These are phyloP conservation scores for Drosophila tripunctata DNA, from an alignment of 2,888 invertebrate species.

Conservation along the genomic window DNA sequence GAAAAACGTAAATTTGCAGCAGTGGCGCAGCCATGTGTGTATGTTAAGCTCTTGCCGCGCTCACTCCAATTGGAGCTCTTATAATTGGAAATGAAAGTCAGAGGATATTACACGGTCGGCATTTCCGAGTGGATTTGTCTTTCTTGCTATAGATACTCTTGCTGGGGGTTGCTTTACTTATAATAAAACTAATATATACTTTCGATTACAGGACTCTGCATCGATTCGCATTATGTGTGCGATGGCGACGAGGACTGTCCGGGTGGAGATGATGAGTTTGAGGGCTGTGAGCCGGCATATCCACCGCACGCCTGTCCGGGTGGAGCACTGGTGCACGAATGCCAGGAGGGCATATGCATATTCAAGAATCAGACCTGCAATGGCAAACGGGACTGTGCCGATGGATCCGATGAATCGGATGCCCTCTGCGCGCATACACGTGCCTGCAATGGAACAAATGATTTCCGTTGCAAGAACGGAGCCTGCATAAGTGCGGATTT, in stretches of 20 bases:
- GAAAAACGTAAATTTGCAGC: too few relatives aligned
- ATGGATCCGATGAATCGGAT: conserved; percentile 88
- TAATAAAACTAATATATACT: too few relatives aligned
- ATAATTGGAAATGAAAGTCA: too few relatives aligned
- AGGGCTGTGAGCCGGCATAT: conserved; percentile 83
- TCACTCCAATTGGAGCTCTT: too few relatives aligned
- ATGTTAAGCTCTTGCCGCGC: too few relatives aligned
- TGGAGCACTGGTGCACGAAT: conserved; percentile 86
- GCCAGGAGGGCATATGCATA: conserved; percentile 88
- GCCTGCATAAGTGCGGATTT: conserved; percentile 89
- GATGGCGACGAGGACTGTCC: conserved; percentile 91
- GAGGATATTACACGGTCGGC: too few relatives aligned
- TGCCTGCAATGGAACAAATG: conserved; percentile 80
- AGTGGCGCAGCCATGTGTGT: too few relatives aligned
- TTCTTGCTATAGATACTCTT: too few relatives aligned
- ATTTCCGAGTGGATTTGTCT: too few relatives aligned
- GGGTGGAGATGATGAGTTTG: conserved; percentile 89
- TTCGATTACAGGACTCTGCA: conserved; percentile 81
- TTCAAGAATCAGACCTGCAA: conserved; percentile 88
- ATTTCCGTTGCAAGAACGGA: conserved; percentile 86
- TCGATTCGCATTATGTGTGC: conserved; percentile 88
- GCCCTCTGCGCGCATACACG: conserved; percentile 85
- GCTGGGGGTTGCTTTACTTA: too few relatives aligned
- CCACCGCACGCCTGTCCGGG: conserved; percentile 77
- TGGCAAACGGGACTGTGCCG: conserved; percentile 89